phyloP scores from a whole-genome alignment of 1,140 invertebrate species.

The Phenacoccus solenopsis region DNA sequence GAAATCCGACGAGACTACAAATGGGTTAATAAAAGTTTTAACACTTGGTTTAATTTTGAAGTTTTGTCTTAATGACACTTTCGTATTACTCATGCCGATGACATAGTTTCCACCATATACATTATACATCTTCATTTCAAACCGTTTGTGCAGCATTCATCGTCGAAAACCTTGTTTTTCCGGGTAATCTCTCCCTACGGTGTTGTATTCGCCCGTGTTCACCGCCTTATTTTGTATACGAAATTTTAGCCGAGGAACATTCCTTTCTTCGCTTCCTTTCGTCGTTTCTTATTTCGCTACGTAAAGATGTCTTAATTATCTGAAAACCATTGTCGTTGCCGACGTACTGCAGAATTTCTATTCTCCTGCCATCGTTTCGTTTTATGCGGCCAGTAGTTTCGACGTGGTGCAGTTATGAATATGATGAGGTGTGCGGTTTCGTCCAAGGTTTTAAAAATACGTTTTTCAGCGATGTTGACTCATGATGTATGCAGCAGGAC shows the following conservation, averaged over 20 bases:
- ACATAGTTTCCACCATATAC: neutral
- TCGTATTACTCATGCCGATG: neutral
- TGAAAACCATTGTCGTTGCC: neutral
- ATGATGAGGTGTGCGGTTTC: too few relatives aligned
- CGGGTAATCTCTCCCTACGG: neutral
- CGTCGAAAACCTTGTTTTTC: neutral
- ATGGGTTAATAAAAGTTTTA: constrained; percentile 3
- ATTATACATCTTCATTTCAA: neutral
- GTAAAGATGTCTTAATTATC: neutral
- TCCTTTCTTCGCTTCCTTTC: neutral
- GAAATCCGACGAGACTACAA: neutral
- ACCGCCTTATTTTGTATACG: neutral
- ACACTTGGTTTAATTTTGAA: neutral
- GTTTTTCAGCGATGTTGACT: too few relatives aligned
- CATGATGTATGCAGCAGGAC: too few relatives aligned
- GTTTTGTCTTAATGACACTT: neutral
- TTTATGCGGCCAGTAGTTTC: too few relatives aligned
- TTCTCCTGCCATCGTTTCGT: neutral
- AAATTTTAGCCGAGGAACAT: neutral
- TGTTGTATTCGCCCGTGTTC: neutral
- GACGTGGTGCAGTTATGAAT: too few relatives aligned
- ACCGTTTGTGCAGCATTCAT: constrained; percentile 1
- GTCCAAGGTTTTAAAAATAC: too few relatives aligned
- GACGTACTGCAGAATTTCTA: too few relatives aligned
- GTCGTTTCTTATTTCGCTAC: neutral